phyloP scores from a whole-genome alignment of 2,797 vertebrate genomes.

The Gadopsis marmoratus region DNA sequence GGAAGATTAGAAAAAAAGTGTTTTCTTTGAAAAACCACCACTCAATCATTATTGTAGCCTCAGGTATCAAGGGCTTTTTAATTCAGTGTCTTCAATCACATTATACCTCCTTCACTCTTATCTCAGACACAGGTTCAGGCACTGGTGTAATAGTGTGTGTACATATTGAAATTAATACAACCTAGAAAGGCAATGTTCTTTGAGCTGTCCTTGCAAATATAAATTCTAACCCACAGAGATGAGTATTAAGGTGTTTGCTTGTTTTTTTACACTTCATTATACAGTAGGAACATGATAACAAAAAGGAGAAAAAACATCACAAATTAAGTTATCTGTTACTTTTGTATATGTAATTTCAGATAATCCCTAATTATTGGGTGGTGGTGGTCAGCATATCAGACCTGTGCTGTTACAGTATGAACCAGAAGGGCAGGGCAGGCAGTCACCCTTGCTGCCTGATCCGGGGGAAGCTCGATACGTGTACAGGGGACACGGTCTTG shows the following conservation, averaged over 20 bases:
- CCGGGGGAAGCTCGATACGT: slow-evolving; percentile 86
- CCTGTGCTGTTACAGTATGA: slow-evolving; percentile 89
- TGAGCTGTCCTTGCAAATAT: slow-evolving; percentile 41
- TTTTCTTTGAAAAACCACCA: slow-evolving; percentile 24
- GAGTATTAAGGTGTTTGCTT: neutral
- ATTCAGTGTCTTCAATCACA: slow-evolving; percentile 34
- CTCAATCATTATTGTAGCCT: slow-evolving; percentile 25
- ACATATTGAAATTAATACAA: slow-evolving; percentile 46
- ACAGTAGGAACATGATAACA: neutral
- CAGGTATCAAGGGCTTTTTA: slow-evolving; percentile 29
- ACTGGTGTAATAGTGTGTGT: neutral
- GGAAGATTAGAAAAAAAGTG: slow-evolving; percentile 14
- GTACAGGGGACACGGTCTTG: slow-evolving; percentile 87
- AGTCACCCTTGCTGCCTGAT: slow-evolving; percentile 85
- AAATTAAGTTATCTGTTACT: neutral
- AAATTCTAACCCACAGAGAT: slow-evolving; percentile 36
- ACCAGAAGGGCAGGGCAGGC: slow-evolving; percentile 88
- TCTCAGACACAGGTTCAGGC: slow-evolving; percentile 13
- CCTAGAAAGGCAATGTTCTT: slow-evolving; percentile 18
- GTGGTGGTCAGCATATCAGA: slow-evolving; percentile 51
- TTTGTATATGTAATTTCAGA: neutral
- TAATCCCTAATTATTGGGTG: neutral
- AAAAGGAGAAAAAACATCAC: neutral
- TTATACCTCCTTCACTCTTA: slow-evolving; percentile 29
- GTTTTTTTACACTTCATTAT: slow-evolving; percentile 22